Base-by-base conservation (phyloP, 2,797 vertebrate genomes). In the Alfaro cultratus region DNA sequence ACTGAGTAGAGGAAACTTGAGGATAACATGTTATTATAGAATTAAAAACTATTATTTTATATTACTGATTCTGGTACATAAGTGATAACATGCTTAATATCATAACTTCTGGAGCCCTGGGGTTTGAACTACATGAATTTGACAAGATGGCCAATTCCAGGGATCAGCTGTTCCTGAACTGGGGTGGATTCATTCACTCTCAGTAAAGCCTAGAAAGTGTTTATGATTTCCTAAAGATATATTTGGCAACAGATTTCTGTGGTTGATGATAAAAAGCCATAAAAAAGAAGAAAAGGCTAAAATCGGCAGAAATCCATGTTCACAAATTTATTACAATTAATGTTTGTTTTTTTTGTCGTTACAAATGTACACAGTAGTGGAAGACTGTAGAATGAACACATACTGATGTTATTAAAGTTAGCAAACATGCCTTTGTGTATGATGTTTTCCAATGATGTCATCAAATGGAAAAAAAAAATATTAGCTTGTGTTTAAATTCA, bases 1-100 rank as follows among this genome's bases (percentile, higher is more conserved):
- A 71, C 68, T 78, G 46, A 79, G 43, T n/a, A 76, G 26, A 57
- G 47, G 80, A 68, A 78, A 76, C 68, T 74, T 79, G n/a, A 75
- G 31, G 68, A 62, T 78, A 80, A 80, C 75, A 23, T 10, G 18
- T 78, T 85, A 55, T 79, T 81, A 34, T 46, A 70, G 77, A 47
- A 43, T 36, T 18, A 29, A 60, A 62, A 57, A 6, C 3, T 13
- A 53, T 18, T 49, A 23, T 1, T 47, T 10, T 51, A 2, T 68
- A 1, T 9, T 10, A n/a, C 39, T 68, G 10, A 49, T 53, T 7
- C 1, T 41, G 34, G 46, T 51, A 18, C 49, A 72, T 39, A 21
- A 16, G 45, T 62, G 16, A 36, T 21, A 60, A 26, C 31, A 13
- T 36, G 26, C 11, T 60, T 9, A 57, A 11, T n/a, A 57, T 57